Percentiles rank a stretch among this genome's conserved stretches.
These are phyloP conservation scores for Caenorhabditis drosophilae DNA, from an alignment of 2,888 invertebrate genomes.

Conservation along the genomic window DNA sequence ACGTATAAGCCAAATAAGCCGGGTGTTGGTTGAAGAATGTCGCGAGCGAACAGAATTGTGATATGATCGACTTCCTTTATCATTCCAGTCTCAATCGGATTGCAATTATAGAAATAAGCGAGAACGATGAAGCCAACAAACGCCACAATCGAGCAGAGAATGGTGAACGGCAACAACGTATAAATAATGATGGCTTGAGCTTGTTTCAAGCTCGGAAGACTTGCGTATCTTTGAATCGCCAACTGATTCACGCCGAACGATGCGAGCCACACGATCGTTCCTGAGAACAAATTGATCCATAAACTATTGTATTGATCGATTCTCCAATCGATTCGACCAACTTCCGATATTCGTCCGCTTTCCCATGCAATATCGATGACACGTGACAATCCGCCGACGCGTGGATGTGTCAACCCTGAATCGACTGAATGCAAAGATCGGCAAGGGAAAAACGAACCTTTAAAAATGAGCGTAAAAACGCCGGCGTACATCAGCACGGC, in stretches of 20 bases:
- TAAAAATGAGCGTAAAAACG: conserved; percentile 52
- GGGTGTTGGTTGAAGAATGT: conserved; percentile 55
- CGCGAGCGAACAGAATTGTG: conserved; percentile 55
- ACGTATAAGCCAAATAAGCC: conserved; percentile 63
- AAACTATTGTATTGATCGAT: conserved; percentile 58
- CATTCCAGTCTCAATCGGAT: conserved; percentile 58
- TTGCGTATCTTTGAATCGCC: conserved; percentile 60
- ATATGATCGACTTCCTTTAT: conserved; percentile 58
- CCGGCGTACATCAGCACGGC: conserved; percentile 61
- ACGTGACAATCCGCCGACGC: conserved; percentile 53
- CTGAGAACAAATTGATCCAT: conserved; percentile 60
- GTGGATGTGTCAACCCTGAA: conserved; percentile 50
- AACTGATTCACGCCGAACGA: conserved; percentile 63
- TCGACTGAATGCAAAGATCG: too few relatives aligned
- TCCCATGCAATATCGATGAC: conserved; percentile 52
- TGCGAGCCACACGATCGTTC: conserved; percentile 60
- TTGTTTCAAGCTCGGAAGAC: conserved; percentile 51
- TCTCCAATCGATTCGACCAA: conserved; percentile 44
- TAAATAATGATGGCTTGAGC: conserved; percentile 55
- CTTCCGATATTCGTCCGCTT: conserved; percentile 49
- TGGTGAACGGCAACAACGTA: conserved; percentile 56
- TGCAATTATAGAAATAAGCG: conserved; percentile 61
- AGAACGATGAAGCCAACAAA: conserved; percentile 62
- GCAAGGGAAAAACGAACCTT: too few relatives aligned
- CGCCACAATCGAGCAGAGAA: conserved; percentile 57